Base-by-base conservation (phyloP, 2,888 invertebrate genomes). In the Andrena trimmerana region DNA sequence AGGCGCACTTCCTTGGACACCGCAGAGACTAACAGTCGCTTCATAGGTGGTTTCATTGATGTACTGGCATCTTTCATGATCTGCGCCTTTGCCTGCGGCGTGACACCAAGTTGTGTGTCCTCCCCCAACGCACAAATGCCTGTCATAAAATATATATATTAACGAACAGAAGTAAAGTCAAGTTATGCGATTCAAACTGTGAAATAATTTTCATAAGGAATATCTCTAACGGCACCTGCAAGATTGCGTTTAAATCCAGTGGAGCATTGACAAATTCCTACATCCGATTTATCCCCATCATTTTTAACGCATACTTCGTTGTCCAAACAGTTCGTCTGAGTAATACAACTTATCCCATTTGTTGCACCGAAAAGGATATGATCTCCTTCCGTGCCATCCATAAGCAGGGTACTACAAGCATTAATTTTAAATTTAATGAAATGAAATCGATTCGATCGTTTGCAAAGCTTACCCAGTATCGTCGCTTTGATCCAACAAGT, bases 1-100 rank as follows among this genome's bases (percentile, higher is more conserved):
- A 98, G 94, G 84, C 96, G 95, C 4, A 99, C 97, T 93, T 96
- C 96, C 94, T 98, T 97, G 0, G 97, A 97, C 76, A 96, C 95
- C 24, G 97, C 97, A 13, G 96, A 96, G 0, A 98, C 97, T 27
- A 96, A 95, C 80, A 98, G 94, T 79, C 96, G 96, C 91, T 97
- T 97, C 79, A 96, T 94, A 48, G 95, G 95, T 90, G 94, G 95
- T 57, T 94, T 95, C 71, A 92, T 94, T 8, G 88, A 90, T 16
- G 88, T 84, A 10, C 86, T 80, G 3, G 60, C 62, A 13, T 87
- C 90, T 79, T 90, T 90, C n/a, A 65, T 16, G 36, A 75, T 74
- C 62, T 77, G 81, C 4, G 74, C 67, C 27, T 83, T 82, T 27
- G 85, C 68, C 54, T 90, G 88, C 24, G 90, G 88, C n/a, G 91